Evolutionary conservation across 2,797 vertebrate genomes (phyloP).

Genomic region (Aphelocoma californica): DNA sequence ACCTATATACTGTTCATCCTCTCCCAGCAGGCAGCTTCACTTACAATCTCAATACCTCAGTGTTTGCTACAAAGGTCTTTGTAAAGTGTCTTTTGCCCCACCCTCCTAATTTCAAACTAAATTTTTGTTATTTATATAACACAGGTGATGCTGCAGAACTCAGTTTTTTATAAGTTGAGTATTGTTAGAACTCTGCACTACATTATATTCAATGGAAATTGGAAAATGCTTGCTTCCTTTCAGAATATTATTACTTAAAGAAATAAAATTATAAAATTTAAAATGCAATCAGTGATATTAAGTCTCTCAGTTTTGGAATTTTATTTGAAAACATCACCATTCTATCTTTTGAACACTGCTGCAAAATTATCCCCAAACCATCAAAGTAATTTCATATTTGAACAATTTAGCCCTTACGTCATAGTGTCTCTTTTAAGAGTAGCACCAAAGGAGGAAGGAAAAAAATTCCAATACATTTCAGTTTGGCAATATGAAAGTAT

Average conservation of each 20-base stretch:
- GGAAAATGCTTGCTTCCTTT: neutral
- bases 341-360: neutral
- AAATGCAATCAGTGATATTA: neutral
- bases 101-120: neutral
- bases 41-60: neutral
- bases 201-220: neutral
- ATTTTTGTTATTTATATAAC: neutral
- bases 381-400: neutral
- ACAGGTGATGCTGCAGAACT: neutral
- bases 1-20: neutral
- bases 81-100: neutral
- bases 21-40: neutral
- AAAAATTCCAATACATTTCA: neutral
- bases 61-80: neutral
- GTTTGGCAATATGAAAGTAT: neutral
- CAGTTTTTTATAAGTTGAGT: neutral
- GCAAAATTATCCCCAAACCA: neutral
- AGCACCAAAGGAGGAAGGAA: fast-evolving
- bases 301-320: neutral
- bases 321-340: neutral
- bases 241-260: neutral
- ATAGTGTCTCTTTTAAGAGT: neutral
- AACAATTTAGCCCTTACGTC: neutral
- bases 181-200: neutral
- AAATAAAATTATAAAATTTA: neutral